Percentiles rank a stretch among this genome's conserved stretches.
phyloP scores from a whole-genome alignment of 2,113 vertebrate genomes.

The Cryptotis parvus region DNA sequence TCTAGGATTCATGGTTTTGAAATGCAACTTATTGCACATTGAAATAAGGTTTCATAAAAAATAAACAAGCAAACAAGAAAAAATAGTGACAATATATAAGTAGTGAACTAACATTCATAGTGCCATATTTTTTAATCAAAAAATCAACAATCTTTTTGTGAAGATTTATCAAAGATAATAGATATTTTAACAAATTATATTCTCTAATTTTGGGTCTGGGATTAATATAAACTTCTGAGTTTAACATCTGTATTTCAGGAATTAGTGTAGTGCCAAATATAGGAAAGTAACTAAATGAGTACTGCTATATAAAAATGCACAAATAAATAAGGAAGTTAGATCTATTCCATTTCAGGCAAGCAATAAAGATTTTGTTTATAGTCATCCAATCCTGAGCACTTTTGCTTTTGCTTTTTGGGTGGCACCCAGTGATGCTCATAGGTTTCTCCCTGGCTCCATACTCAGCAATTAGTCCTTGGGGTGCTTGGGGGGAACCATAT shows the following conservation, averaged over 20 bases:
- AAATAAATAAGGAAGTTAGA: constrained; percentile 20
- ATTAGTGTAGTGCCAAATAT: not conserved
- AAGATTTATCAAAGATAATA: not conserved
- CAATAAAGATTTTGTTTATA: not conserved
- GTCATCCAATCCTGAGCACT: constrained; percentile 14
- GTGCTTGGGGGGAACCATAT: no score
- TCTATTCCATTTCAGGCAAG: constrained; percentile 12
- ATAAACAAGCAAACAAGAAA: no score
- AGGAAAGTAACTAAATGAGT: constrained; percentile 37
- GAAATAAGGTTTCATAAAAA: not conserved
- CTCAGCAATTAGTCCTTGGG: no score
- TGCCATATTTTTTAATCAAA: constrained; percentile 33
- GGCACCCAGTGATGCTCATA: no score
- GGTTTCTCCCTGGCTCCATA: no score
- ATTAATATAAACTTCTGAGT: not conserved
- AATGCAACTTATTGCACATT: no score
- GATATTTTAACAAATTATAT: constrained; percentile 10
- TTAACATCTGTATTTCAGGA: constrained; percentile 32
- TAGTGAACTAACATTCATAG: not conserved
- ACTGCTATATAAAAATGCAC: not conserved
- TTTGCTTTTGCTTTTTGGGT: no score
- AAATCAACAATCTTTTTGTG: constrained; percentile 24
- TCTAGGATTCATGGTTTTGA: constrained; percentile 25
- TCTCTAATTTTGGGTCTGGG: constrained; percentile 12
- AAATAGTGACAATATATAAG: not conserved